A percentile compares a stretch with the other conserved stretches of the same genome.
phyloP scores from a whole-genome alignment of 2,113 vertebrate genomes.

The Lichenostomus cassidix region DNA sequence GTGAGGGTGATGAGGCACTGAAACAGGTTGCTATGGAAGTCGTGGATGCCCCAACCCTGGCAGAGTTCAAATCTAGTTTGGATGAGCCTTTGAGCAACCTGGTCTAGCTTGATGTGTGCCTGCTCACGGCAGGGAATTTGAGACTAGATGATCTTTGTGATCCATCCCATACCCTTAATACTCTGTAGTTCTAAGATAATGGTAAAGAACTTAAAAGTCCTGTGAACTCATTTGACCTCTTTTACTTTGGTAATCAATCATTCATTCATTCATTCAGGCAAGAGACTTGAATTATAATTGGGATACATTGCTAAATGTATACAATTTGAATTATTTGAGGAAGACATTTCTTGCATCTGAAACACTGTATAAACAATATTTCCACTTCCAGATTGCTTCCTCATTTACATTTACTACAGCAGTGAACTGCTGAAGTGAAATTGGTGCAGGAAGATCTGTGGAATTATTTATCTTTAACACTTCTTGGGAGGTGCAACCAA shows the following conservation, averaged over 20 bases:
- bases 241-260: neutral
- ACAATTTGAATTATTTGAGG: neutral
- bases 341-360: neutral
- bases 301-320: neutral
- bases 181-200: neutral
- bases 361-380: neutral
- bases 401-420: neutral
- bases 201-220: neutral
- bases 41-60: rapidly evolving
- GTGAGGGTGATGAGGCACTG: neutral
- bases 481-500: neutral
- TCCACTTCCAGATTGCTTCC: neutral
- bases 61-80: neutral
- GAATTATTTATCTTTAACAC: slow-evolving; percentile 29
- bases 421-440: neutral
- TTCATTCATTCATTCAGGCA: neutral
- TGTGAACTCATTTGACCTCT: neutral
- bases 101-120: neutral
- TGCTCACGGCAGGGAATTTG: no score
- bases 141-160: rapidly evolving
- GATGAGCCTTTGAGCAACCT: neutral
- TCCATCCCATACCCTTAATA: neutral
- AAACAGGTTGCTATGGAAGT: neutral
- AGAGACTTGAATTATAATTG: neutral
- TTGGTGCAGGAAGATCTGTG: neutral